These are phyloP conservation scores for Choloepus didactylus DNA, from an alignment of 2,797 vertebrate genomes.

Conservation along the genomic window DNA sequence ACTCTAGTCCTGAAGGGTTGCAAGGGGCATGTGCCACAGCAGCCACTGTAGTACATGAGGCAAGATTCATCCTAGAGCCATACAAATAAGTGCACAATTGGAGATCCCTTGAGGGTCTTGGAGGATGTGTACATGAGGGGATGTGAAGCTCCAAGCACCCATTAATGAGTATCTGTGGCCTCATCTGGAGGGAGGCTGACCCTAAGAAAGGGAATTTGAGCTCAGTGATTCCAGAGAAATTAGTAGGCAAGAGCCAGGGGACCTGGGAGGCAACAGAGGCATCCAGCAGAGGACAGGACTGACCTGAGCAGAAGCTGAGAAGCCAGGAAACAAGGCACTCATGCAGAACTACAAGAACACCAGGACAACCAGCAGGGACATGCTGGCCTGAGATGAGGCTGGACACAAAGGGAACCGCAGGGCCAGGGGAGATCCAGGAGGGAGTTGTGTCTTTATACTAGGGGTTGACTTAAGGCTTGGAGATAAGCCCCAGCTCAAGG, in stretches of 20 bases:
- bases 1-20: not conserved
- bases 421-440: not conserved
- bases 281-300: not conserved
- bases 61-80: not conserved
- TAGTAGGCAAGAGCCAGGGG: not conserved
- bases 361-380: not conserved
- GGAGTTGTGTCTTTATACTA: not conserved
- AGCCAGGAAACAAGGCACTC: accelerated
- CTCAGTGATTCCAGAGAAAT: not conserved
- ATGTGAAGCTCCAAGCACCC: accelerated
- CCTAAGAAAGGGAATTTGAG: not conserved
- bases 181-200: not conserved
- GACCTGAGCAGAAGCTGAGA: not conserved
- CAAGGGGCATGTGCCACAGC: accelerated
- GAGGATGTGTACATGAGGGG: too few relatives aligned
- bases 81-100: not conserved
- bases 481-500: accelerated
- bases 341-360: too few relatives aligned
- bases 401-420: not conserved
- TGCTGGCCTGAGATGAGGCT: not conserved
- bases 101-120: not conserved
- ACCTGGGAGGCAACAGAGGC: not conserved
- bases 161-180: not conserved
- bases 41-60: not conserved
- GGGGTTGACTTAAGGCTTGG: accelerated